These are phyloP conservation scores for Poeciliopsis turrubarensis DNA, from an alignment of 2,113 vertebrate species.

Conservation along the genomic window DNA sequence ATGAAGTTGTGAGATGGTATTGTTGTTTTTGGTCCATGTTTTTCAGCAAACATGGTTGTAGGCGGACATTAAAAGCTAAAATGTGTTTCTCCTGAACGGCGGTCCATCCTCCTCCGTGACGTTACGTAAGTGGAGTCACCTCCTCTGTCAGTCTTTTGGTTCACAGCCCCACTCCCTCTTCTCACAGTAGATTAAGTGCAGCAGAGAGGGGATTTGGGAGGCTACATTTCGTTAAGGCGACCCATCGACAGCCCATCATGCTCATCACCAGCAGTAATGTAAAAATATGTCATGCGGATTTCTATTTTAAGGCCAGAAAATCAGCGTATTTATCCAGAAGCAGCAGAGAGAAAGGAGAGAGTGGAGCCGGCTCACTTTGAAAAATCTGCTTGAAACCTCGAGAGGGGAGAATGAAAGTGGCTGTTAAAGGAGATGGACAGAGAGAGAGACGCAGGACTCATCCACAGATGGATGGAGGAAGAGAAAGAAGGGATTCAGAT, in stretches of 20 bases:
- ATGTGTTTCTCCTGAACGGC: neutral
- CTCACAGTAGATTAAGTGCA: conserved; percentile 43
- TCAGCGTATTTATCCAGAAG: conserved; percentile 26
- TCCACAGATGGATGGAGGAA: neutral
- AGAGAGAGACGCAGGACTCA: neutral
- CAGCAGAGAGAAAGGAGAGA: conserved; percentile 3
- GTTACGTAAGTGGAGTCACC: conserved; percentile 18
- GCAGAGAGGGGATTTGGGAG: conserved; percentile 59
- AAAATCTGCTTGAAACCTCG: conserved; percentile 21
- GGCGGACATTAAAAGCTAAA: neutral
- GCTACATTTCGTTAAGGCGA: conserved; percentile 37
- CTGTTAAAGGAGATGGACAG: conserved; percentile 2
- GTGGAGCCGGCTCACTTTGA: conserved; percentile 1
- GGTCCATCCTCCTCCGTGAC: conserved; percentile 1
- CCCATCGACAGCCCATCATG: conserved; percentile 47
- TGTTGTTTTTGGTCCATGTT: neutral
- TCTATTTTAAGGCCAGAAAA: conserved; percentile 51
- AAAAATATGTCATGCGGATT: conserved; percentile 39
- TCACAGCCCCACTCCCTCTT: conserved; percentile 16
- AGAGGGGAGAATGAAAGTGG: conserved; percentile 5
- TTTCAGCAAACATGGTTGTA: neutral
- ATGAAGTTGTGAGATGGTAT: neutral
- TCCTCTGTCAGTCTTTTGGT: conserved; percentile 12
- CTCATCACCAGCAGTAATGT: conserved; percentile 44
- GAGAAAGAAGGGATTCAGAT: neutral